A percentile compares a stretch with the other conserved stretches of the same genome.
phyloP scores from a whole-genome alignment of 2,797 vertebrate genomes.

The Labeo calbasu region DNA sequence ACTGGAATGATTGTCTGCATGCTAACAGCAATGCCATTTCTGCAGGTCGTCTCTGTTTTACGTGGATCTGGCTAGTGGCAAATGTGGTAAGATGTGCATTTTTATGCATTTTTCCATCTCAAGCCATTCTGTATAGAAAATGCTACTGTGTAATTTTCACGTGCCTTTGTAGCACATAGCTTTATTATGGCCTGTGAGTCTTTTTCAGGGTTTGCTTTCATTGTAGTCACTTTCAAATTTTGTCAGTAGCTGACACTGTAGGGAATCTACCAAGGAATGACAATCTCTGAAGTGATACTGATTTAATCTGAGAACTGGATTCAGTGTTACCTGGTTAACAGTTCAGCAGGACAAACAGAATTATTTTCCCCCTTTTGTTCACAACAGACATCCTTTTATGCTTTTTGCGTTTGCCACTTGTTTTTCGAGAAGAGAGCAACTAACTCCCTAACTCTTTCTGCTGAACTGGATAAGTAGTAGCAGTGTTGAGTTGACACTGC shows the following conservation, averaged over 20 bases:
- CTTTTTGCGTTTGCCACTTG: no score
- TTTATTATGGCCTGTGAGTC: no score
- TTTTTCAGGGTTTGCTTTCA: not conserved
- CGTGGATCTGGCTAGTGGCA: constrained; percentile 88
- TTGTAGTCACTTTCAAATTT: not conserved
- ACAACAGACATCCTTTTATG: no score
- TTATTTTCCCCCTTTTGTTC: not conserved
- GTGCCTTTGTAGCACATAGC: not conserved
- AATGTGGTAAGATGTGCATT: constrained; percentile 85
- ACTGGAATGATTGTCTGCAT: not conserved
- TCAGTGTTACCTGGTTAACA: no score
- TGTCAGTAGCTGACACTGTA: not conserved
- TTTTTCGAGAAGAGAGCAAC: no score
- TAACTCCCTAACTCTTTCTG: no score
- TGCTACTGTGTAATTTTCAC: not conserved
- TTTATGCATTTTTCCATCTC: not conserved
- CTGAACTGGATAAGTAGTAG: no score
- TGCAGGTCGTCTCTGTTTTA: constrained; percentile 92
- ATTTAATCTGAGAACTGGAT: no score
- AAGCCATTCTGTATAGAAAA: not conserved
- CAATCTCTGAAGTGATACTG: not conserved
- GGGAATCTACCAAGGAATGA: not conserved
- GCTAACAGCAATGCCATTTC: not conserved
- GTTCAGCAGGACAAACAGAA: no score
- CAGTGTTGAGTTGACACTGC: no score